phyloP scores from a whole-genome alignment of 2,113 vertebrate genomes.

The Trachemys scripta region DNA sequence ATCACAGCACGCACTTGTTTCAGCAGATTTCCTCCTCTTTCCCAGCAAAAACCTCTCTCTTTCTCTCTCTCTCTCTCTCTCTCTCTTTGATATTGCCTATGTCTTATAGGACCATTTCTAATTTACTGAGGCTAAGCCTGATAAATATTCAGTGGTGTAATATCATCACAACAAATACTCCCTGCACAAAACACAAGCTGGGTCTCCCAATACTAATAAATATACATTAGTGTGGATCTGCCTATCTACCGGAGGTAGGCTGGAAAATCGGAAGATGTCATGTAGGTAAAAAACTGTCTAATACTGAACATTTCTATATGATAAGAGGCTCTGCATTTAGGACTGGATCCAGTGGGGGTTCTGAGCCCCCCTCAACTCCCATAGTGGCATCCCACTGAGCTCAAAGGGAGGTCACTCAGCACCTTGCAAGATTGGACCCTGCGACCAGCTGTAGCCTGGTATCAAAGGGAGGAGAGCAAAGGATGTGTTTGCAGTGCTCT shows the following conservation, averaged over 20 bases:
- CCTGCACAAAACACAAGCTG: neutral
- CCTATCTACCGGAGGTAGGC: neutral
- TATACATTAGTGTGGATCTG: slow-evolving; percentile 7
- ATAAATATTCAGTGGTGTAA: neutral
- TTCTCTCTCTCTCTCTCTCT: neutral
- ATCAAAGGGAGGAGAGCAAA: rapidly evolving
- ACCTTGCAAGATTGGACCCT: neutral
- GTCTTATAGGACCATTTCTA: neutral
- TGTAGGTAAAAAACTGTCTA: neutral
- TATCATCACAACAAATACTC: slow-evolving; percentile 15
- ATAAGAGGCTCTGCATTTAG: neutral
- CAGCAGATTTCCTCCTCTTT: neutral
- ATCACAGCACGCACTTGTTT: rapidly evolving
- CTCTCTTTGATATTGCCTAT: neutral
- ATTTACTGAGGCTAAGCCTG: slow-evolving; percentile 13
- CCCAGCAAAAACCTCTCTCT: neutral
- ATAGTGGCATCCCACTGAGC: neutral
- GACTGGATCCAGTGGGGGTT: neutral
- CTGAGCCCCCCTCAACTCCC: neutral
- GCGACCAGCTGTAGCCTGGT: neutral
- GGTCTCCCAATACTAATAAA: slow-evolving; percentile 22
- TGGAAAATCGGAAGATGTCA: neutral
- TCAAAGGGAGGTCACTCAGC: neutral
- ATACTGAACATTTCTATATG: neutral
- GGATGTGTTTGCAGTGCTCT: rapidly evolving